Evolutionary conservation across 2,888 invertebrate genomes (phyloP).

Genomic region (Tyria jacobaeae): DNA sequence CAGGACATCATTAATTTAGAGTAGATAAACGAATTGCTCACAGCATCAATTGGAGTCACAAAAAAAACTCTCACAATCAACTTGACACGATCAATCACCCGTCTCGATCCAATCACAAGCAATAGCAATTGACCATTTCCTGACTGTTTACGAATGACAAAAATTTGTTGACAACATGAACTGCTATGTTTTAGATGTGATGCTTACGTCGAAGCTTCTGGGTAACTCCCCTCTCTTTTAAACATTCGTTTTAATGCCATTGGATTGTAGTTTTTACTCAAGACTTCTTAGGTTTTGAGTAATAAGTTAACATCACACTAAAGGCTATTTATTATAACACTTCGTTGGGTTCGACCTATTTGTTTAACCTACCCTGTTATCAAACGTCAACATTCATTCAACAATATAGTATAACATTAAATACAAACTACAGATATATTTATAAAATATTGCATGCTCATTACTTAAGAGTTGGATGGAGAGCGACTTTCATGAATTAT

Average conservation of each 20-base stretch:
- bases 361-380: constrained; percentile 77
- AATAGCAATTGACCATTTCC: constrained; percentile 52
- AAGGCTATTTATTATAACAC: constrained; percentile 49
- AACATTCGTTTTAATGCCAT: too few species aligned
- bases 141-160: constrained; percentile 42
- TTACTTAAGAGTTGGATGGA: constrained; percentile 65
- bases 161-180: constrained; percentile 11
- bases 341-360: constrained; percentile 77
- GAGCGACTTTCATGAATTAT: constrained; percentile 55
- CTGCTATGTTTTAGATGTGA: not conserved
- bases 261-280: too few species aligned
- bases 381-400: constrained; percentile 65
- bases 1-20: constrained; percentile 17
- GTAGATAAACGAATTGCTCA: constrained; percentile 22
- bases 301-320: constrained; percentile 43
- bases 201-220: not conserved
- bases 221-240: not conserved
- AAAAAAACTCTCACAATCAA: constrained; percentile 30
- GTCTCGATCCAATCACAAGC: constrained; percentile 51
- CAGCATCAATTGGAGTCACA: constrained; percentile 29
- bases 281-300: not conserved
- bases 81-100: constrained; percentile 45
- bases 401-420: constrained; percentile 54
- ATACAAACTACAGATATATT: constrained; percentile 48
- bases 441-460: constrained; percentile 49